Evolutionary conservation across 2,797 vertebrate species (phyloP), one percentile per base, ranked within the genome.

Genomic region (Luscinia megarhynchos): DNA sequence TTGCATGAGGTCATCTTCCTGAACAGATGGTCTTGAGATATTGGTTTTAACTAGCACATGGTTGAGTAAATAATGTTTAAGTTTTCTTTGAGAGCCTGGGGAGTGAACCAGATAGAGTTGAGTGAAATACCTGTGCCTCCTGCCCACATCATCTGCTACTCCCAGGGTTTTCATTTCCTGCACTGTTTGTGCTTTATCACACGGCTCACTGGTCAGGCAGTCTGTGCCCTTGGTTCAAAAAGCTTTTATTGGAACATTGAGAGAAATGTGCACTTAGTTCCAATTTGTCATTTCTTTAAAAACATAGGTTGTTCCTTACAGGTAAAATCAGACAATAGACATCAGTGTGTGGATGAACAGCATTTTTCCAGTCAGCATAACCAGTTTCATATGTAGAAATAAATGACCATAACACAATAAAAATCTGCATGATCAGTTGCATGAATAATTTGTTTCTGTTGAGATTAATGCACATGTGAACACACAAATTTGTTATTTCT

Each of bases 121-220:
- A 96, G 96, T 57, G 84, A 97, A 97, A 94, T 93, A 93, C 97
- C 97, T 89, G 85, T 95, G 95, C 97, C 97, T 97, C 97, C 98
- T 89, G 89, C 97, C 82, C 86, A 91, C 93, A 70, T 98, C 97
- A 98, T 97, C 98, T 98, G 98, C 97, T 98, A 48, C 94, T 98
- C 98, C 98, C 50, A 90, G 94, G 97, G 95, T 98, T 98, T 96
- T 98, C 97, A 98, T 98, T 98, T 98, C 98, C 98, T 98, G 94
- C 98, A 90, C 98, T 97, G 97, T 97, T 96, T 97, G 97, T 95
- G 96, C 97, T 98, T 98, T 97, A 97, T 95, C 93, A 91, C 96
- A 98, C 1, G 94, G 97, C 95, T 98, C 97, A 97, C 96, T 97
- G 97, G 79, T 86, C 97, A 97, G 96, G 96, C 96, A 97, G 97